A percentile compares a stretch with the other conserved stretches of the same genome.
These are phyloP conservation scores for Brachyhypopomus gauderio DNA, from an alignment of 2,113 vertebrate genomes.

Conservation along the genomic window DNA sequence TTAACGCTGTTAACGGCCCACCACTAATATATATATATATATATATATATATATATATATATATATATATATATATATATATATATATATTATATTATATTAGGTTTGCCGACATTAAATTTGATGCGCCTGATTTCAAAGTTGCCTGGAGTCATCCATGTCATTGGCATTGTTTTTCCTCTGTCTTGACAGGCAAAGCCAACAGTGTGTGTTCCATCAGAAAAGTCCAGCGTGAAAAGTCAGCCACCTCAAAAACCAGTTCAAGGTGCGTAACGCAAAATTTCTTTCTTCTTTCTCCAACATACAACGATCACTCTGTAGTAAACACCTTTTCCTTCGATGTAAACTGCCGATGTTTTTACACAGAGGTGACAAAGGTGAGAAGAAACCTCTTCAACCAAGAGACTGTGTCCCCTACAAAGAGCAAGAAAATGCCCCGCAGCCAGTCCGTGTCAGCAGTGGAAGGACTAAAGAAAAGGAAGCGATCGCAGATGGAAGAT, in stretches of 20 bases:
- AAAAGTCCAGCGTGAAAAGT: constrained; percentile 66
- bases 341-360: constrained; percentile 24
- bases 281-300: neutral
- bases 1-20: too few relatives aligned
- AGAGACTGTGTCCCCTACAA: constrained; percentile 76
- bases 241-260: constrained; percentile 75
- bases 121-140: neutral
- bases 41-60: too few relatives aligned
- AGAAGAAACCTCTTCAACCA: constrained; percentile 94
- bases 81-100: too few relatives aligned
- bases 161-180: neutral
- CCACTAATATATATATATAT: too few relatives aligned
- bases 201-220: constrained; percentile 53
- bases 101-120: neutral
- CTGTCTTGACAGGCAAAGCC: constrained; percentile 60
- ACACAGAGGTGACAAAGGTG: constrained; percentile 91
- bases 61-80: too few relatives aligned
- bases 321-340: neutral
- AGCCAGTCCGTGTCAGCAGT: constrained; percentile 89
- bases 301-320: neutral
- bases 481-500: constrained; percentile 62
- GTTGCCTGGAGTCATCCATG: neutral
- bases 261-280: constrained; percentile 77
- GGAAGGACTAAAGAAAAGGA: constrained; percentile 80
- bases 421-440: constrained; percentile 83